Conservation (phyloP, 2,888 invertebrate genomes). For the Cenopis cana region DNA sequence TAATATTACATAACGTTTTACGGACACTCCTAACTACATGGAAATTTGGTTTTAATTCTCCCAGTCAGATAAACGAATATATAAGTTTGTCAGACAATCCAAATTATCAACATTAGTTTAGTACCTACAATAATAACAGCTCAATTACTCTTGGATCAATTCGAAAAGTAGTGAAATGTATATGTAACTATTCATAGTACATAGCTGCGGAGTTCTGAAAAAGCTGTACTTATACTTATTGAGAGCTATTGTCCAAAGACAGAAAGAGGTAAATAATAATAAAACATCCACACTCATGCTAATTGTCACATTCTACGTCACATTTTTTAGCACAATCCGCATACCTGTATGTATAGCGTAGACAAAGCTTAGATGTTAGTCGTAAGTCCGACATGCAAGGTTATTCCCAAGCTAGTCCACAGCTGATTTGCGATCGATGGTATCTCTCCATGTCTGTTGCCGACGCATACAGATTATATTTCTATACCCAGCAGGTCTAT, state of each 20-base stretch:
- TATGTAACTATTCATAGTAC: background rate
- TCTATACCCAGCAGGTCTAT: conserved; percentile 16
- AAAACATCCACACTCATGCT: background rate
- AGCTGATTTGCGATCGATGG: conserved; percentile 38
- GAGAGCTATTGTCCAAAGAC: too few species aligned
- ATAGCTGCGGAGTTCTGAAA: too few species aligned
- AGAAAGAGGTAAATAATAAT: background rate
- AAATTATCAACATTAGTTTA: background rate
- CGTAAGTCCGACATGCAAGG: background rate
- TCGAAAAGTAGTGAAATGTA: too few species aligned
- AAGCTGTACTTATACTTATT: too few species aligned
- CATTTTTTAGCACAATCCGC: background rate
- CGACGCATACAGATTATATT: conserved; percentile 8
- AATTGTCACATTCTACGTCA: background rate
- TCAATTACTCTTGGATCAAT: too few species aligned
- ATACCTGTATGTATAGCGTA: background rate
- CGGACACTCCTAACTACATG: too few species aligned
- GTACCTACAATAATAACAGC: too few species aligned
- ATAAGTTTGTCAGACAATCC: too few species aligned
- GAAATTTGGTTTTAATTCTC: background rate
- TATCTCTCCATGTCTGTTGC: conserved; percentile 33
- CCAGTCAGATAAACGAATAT: background rate
- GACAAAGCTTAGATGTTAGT: background rate
- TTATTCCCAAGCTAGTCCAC: conserved; percentile 4
- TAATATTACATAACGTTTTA: background rate